Evolutionary conservation across 2,888 invertebrate genomes (phyloP).

Genomic region (Microchrysa polita): DNA sequence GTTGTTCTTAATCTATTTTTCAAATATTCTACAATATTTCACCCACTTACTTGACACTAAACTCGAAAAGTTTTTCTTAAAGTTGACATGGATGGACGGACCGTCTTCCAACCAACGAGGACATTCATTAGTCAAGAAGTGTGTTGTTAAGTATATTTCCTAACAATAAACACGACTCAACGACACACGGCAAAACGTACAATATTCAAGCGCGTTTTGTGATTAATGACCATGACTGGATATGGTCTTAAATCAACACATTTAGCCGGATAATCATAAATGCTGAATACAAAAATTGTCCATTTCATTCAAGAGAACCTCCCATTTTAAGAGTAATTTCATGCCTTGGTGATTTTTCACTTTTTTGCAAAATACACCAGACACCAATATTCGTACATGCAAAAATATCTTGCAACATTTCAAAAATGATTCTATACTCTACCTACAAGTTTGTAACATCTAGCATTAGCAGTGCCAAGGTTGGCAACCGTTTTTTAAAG

Average conservation of each 20-base stretch:
- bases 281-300: constrained; percentile 16
- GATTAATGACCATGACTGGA: constrained; percentile 31
- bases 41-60: too few relatives aligned
- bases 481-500: constrained; percentile 18
- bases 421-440: constrained; percentile 3
- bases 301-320: constrained; percentile 35
- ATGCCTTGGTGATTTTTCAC: constrained; percentile 26
- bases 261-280: constrained; percentile 31
- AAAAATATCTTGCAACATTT: constrained; percentile 27
- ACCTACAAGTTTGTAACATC: not conserved
- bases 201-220: constrained; percentile 16
- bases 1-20: too few relatives aligned
- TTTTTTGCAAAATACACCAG: constrained; percentile 28
- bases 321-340: constrained; percentile 36
- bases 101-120: too few relatives aligned
- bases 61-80: too few relatives aligned
- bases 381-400: not conserved
- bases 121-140: too few relatives aligned
- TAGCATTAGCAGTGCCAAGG: constrained; percentile 17
- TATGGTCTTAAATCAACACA: constrained; percentile 33
- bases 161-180: too few relatives aligned
- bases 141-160: too few relatives aligned
- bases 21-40: too few relatives aligned
- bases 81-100: too few relatives aligned
- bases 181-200: not conserved